Evolutionary conservation across 35 echinoderm and acorn worm genomes (phyloP).

Genomic region (Anneissia japonica): DNA sequence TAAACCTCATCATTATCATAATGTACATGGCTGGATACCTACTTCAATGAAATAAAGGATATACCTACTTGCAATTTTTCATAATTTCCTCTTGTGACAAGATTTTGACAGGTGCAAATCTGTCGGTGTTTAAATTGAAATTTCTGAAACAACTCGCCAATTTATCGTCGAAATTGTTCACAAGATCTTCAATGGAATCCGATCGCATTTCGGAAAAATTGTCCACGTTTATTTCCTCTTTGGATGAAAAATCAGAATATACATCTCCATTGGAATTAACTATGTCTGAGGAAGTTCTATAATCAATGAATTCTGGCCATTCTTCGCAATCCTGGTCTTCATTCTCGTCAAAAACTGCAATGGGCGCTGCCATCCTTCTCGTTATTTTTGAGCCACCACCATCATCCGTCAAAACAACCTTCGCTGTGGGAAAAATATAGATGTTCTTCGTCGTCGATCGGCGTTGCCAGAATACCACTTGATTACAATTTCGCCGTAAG

Average conservation of each 20-base stretch:
- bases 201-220: conserved; percentile 97
- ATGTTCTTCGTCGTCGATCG: no score
- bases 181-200: conserved; percentile 86
- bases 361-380: conserved; percentile 88
- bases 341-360: conserved; percentile 92
- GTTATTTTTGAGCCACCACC: neutral
- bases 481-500: no score
- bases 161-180: conserved; percentile 99
- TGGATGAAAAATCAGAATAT: conserved; percentile 77
- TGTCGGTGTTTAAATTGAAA: conserved; percentile 90
- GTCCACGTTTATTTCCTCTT: conserved; percentile 94
- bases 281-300: conserved; percentile 81
- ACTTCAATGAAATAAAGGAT: no score
- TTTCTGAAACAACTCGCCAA: conserved; percentile 95
- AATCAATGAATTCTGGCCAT: conserved; percentile 99
- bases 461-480: no score
- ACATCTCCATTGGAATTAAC: conserved; percentile 85
- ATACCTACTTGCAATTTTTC: conserved; percentile 99
- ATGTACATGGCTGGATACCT: no score
- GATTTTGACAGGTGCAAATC: conserved; percentile 92
- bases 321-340: conserved; percentile 78
- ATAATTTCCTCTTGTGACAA: conserved; percentile 96
- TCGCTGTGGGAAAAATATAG: no score
- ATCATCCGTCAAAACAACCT: neutral
- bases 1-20: no score